These are phyloP conservation scores for Meiosimyza platycephala DNA, from an alignment of 2,888 invertebrate species.

Conservation along the genomic window DNA sequence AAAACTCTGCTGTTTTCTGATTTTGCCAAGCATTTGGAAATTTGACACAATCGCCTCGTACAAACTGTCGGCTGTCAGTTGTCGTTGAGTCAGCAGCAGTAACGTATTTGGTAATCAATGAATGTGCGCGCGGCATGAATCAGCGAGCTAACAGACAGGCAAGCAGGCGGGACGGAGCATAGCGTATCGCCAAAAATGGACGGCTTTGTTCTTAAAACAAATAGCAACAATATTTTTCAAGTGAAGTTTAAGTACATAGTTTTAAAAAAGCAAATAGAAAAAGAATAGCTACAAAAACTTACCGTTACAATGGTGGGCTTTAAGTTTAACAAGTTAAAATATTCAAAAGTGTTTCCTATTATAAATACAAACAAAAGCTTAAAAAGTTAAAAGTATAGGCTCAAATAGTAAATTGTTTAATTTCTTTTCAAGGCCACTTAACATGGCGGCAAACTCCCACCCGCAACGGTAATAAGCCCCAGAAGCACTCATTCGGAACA, in stretches of 20 bases:
- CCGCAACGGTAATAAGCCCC: slow-evolving; percentile 1
- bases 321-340: too few species aligned
- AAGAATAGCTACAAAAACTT: not conserved
- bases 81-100: too few species aligned
- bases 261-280: not conserved
- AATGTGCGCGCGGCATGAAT: not conserved
- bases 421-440: slow-evolving; percentile 3
- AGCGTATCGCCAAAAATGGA: not conserved
- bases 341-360: not conserved
- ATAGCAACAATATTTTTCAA: not conserved
- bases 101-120: slow-evolving; percentile 15
- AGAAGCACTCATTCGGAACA: slow-evolving; percentile 3
- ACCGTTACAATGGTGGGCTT: not conserved
- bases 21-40: not conserved
- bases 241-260: not conserved
- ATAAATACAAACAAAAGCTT: not conserved
- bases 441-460: not conserved
- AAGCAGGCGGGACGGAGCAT: too few species aligned
- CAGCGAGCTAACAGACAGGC: not conserved
- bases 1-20: not conserved
- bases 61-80: not conserved
- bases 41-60: slow-evolving; percentile 1
- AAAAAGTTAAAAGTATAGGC: not conserved
- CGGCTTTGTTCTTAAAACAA: slow-evolving; percentile 7
- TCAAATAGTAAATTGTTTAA: not conserved